Percentiles rank a stretch among this genome's conserved stretches.
phyloP scores from a whole-genome alignment of 2,797 vertebrate species.

The Onychomys arenicola region DNA sequence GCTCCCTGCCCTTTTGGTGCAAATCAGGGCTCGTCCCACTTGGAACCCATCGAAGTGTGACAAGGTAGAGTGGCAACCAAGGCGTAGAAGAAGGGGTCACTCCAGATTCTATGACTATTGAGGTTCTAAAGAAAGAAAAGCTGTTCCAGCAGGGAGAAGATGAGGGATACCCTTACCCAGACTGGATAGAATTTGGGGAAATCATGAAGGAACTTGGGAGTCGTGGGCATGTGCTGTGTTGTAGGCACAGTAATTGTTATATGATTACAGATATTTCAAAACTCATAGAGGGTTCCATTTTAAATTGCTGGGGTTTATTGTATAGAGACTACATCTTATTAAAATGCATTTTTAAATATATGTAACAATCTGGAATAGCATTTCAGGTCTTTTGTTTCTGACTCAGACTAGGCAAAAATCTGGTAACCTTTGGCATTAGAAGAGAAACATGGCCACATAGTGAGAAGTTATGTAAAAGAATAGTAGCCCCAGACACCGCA shows the following conservation, averaged over 20 bases:
- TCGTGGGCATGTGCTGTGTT: neutral
- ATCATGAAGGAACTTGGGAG: neutral
- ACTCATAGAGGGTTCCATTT: neutral
- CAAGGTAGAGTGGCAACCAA: too few species aligned
- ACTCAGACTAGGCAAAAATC: neutral
- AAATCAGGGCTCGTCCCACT: neutral
- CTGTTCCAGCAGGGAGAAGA: neutral
- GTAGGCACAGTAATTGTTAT: too few species aligned
- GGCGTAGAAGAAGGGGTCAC: neutral
- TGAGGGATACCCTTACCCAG: too few species aligned
- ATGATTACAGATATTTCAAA: neutral
- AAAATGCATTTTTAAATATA: neutral
- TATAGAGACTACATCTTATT: neutral
- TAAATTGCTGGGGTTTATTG: neutral
- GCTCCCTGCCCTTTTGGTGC: neutral
- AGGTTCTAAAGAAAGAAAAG: slow-evolving; percentile 16
- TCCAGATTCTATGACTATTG: neutral
- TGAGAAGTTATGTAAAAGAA: neutral
- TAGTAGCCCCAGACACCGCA: neutral
- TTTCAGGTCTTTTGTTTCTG: neutral
- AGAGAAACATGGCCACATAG: neutral
- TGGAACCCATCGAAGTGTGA: neutral
- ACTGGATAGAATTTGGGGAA: neutral
- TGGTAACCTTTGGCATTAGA: neutral
- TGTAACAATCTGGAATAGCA: neutral